Evolutionary conservation across 2,888 invertebrate genomes (phyloP).

Genomic region (Piscicola geometra): DNA sequence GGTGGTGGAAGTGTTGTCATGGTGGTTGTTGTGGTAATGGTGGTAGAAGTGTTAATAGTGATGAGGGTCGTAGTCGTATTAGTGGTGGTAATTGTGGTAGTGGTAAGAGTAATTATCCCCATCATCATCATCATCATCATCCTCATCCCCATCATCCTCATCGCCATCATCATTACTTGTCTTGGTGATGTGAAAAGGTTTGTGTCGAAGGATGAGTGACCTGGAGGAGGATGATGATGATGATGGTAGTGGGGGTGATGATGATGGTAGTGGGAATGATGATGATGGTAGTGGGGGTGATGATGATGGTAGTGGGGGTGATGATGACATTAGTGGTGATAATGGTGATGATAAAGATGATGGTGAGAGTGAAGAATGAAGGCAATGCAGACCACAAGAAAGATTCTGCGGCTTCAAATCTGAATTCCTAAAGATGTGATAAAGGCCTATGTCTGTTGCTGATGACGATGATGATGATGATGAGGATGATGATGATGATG

Average conservation of each 20-base stretch:
- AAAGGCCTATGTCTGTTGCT: background rate
- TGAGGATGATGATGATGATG: slow-evolving; percentile 26
- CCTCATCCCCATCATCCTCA: background rate
- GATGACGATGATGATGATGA: slow-evolving; percentile 15
- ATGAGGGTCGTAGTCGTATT: background rate
- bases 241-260: background rate
- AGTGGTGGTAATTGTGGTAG: background rate
- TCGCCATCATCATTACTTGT: background rate
- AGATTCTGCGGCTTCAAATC: slow-evolving; percentile 25
- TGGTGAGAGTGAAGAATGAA: background rate
- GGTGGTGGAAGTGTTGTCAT: too few species aligned
- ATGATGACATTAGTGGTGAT: background rate
- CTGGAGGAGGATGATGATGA: background rate
- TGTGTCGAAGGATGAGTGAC: background rate
- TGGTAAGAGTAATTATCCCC: background rate
- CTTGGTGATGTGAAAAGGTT: background rate
- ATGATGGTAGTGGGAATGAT: background rate
- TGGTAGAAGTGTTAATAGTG: background rate
- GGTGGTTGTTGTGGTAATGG: background rate
- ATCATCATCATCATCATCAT: background rate
- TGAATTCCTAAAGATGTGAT: slow-evolving; percentile 27
- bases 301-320: background rate
- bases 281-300: background rate
- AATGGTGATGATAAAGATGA: background rate
- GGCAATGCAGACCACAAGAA: slow-evolving; percentile 11